A percentile compares a stretch with the other conserved stretches of the same genome.
Evolutionary conservation across 2,113 vertebrate species (phyloP).

Genomic region (Cryptotis parvus): DNA sequence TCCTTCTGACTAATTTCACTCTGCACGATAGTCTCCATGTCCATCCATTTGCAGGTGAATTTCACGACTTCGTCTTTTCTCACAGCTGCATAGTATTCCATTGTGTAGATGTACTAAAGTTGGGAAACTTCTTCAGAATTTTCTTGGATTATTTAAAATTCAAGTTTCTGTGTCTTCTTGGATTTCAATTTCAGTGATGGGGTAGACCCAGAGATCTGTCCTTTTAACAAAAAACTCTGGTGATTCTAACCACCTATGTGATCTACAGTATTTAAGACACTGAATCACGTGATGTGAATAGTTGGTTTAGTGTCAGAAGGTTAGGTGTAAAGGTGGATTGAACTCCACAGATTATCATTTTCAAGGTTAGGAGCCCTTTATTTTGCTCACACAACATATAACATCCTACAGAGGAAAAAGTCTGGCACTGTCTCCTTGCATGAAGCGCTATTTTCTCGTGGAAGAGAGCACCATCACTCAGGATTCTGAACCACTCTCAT

Average conservation of each 20-base stretch:
- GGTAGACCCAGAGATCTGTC: not conserved
- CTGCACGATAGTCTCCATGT: too few relatives aligned
- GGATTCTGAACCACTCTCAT: not conserved
- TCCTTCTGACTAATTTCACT: too few relatives aligned
- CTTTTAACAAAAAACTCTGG: not conserved
- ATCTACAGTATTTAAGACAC: not conserved
- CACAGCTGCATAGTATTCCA: too few relatives aligned
- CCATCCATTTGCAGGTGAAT: too few relatives aligned
- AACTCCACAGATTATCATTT: not conserved
- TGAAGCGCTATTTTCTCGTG: not conserved
- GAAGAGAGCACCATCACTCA: not conserved
- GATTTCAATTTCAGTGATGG: not conserved
- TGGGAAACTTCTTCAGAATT: not conserved
- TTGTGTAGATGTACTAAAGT: not conserved
- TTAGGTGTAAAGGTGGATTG: constrained; percentile 8
- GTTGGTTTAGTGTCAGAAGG: not conserved
- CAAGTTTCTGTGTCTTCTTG: not conserved
- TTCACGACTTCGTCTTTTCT: too few relatives aligned
- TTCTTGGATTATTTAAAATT: constrained; percentile 36
- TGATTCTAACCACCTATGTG: not conserved
- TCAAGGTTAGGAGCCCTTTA: not conserved
- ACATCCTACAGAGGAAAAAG: not conserved
- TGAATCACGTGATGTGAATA: constrained; percentile 22
- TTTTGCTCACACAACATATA: not conserved
- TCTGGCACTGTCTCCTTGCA: not conserved